Evolutionary conservation across 1,140 invertebrate species (phyloP).

Genomic region (Brachystomella parvula): DNA sequence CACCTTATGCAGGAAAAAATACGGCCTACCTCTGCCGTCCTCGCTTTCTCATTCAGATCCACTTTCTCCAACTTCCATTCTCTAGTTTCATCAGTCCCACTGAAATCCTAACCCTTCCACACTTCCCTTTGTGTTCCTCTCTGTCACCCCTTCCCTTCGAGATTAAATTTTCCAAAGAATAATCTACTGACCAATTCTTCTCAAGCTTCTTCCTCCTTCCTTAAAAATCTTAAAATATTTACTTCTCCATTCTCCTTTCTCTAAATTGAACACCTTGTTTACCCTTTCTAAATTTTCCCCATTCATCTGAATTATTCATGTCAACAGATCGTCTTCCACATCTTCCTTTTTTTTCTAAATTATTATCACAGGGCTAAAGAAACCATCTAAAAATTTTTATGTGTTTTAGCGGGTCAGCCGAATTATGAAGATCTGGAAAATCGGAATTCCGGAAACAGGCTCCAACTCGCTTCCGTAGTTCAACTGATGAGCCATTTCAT

Average conservation of each 20-base stretch:
- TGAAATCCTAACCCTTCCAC: neutral
- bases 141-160: neutral
- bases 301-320: neutral
- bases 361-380: neutral
- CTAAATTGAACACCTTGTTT: neutral
- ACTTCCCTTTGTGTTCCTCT: neutral
- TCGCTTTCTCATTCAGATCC: neutral
- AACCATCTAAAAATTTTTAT: neutral
- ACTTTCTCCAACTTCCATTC: neutral
- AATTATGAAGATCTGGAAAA: conserved; percentile 28
- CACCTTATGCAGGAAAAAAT: conserved; percentile 4
- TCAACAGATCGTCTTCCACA: neutral
- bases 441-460: no score
- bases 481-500: conserved; percentile 15
- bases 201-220: neutral
- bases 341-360: neutral
- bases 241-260: neutral
- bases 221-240: conserved; percentile 4
- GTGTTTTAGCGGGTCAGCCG: conserved; percentile 18
- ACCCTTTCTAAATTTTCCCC: neutral
- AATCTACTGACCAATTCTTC: neutral
- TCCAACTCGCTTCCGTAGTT: neutral
- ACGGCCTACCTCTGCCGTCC: neutral
- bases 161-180: neutral
- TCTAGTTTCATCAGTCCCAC: neutral